These are phyloP conservation scores for Coranthus polyacanthus DNA, from an alignment of 2,797 vertebrate species.

Conservation along the genomic window DNA sequence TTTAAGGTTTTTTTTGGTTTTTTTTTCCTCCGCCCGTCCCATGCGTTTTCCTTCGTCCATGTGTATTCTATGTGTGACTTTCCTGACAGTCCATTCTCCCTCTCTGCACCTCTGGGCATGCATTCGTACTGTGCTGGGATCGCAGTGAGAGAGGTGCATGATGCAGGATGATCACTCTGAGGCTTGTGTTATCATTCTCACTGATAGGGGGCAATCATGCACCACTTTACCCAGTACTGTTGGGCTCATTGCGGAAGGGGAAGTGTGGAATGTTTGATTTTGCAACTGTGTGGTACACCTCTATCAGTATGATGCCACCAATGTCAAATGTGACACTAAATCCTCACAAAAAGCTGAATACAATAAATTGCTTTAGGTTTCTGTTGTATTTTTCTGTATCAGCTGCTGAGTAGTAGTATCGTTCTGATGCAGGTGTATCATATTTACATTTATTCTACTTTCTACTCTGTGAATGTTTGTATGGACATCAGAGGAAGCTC, in stretches of 20 bases:
- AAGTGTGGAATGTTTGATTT: slow-evolving; percentile 51
- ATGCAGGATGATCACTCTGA: slow-evolving; percentile 65
- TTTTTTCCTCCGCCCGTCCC: slow-evolving; percentile 37
- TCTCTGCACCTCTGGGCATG: slow-evolving; percentile 77
- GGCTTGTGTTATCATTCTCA: slow-evolving; percentile 66
- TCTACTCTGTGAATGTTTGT: slow-evolving; percentile 52
- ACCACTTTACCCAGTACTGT: slow-evolving; percentile 78
- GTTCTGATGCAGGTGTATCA: slow-evolving; percentile 72
- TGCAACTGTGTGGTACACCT: slow-evolving; percentile 63
- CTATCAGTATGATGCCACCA: slow-evolving; percentile 47
- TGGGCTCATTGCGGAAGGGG: slow-evolving; percentile 61
- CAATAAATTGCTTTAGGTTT: neutral
- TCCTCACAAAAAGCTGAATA: too few relatives aligned
- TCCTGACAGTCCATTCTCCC: slow-evolving; percentile 63
- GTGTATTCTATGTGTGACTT: slow-evolving; percentile 66
- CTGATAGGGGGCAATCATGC: slow-evolving; percentile 73
- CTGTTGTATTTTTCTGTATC: neutral
- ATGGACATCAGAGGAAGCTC: slow-evolving; percentile 21
- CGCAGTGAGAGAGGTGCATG: slow-evolving; percentile 68
- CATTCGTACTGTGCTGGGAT: slow-evolving; percentile 62
- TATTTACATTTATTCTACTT: slow-evolving; percentile 20
- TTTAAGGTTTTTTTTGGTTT: slow-evolving; percentile 54
- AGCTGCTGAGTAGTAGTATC: slow-evolving; percentile 27
- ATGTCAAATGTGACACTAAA: slow-evolving; percentile 1
- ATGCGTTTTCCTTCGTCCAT: slow-evolving; percentile 52